Base-by-base conservation (phyloP, 1,140 invertebrate genomes). In the Diorhabda sublineata region DNA sequence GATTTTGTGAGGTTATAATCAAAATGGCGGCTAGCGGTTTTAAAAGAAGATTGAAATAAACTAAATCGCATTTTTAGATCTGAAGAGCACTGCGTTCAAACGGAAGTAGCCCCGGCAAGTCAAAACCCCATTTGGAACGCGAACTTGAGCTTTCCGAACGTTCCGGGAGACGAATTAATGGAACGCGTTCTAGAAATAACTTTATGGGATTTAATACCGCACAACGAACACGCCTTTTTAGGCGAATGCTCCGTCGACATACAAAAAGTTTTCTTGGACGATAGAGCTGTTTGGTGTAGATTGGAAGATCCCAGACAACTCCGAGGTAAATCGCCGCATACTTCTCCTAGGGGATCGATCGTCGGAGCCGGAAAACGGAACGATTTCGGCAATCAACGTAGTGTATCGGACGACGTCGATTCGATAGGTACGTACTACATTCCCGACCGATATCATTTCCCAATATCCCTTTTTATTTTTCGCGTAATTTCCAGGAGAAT, bases 101-200 rank as follows among this genome's bases (percentile, higher is more conserved):
- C 92, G 2, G 91, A 91, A 75, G 89, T 93, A 3, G 90, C 92
- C 2, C 91, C 92, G 67, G 89, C 91, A 6, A 91, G 91, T 2
- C 91, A 91, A 75, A 93, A 91, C 79, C 93, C 93, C 5, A 91
- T 93, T 60, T 96, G 93, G 93, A 95, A 95, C 77, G 92, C 93
- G 9, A 95, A 92, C n/a, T 83, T 95, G 26, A 90, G 90, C 64
- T 93, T 95, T 78, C 84, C 88, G 1, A 89, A 90, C 42, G 87
- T 94, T 11, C 87, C 88, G 45, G 90, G 89, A 2, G 92, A 94
- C 70, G 86, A 90, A 74, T 81, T 94, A 44, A 88, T 92, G 78
- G 90, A 92, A 60, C 87, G 90, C 67, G 87, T 89, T 9, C 85
- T 97, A 42, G 93, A 95, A 77, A 89, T 95, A 3, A 93, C 93